Evolutionary conservation across 2,797 vertebrate genomes (phyloP).

Genomic region (Spondyliosoma cantharus): DNA sequence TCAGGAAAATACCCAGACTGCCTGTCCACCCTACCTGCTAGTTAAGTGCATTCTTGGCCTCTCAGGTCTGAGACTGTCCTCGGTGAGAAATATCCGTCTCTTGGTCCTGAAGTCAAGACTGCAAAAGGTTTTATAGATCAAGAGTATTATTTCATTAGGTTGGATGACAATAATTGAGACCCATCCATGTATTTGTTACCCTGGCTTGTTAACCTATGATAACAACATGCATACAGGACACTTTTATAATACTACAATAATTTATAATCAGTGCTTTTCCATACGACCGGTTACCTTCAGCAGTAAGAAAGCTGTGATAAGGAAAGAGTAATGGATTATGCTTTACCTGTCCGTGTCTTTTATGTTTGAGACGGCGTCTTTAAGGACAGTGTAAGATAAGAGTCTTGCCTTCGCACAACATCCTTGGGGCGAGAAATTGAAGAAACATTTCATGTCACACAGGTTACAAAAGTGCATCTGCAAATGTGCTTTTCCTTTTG

Average conservation of each 20-base stretch:
- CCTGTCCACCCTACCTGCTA: not conserved
- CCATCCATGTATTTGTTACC: not conserved
- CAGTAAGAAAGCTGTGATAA: slow-evolving; percentile 16
- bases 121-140: not conserved
- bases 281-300: not conserved
- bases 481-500: slow-evolving; percentile 15
- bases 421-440: slow-evolving; percentile 2
- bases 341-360: slow-evolving; percentile 16
- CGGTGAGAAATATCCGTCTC: not conserved
- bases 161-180: not conserved
- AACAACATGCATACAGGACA: not conserved
- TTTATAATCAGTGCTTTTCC: too few relatives aligned
- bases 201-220: not conserved
- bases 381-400: slow-evolving; percentile 6
- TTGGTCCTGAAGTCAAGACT: not conserved
- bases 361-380: slow-evolving; percentile 23
- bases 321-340: not conserved
- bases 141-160: not conserved
- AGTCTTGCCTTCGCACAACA: slow-evolving; percentile 13
- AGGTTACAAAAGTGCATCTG: slow-evolving; percentile 15
- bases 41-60: slow-evolving; percentile 28
- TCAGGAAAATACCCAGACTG: not conserved
- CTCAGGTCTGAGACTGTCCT: slow-evolving; percentile 17
- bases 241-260: not conserved
- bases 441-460: slow-evolving; percentile 13